Conservation (phyloP, 2,888 invertebrate genomes). For the Boloria euphrosyne region DNA sequence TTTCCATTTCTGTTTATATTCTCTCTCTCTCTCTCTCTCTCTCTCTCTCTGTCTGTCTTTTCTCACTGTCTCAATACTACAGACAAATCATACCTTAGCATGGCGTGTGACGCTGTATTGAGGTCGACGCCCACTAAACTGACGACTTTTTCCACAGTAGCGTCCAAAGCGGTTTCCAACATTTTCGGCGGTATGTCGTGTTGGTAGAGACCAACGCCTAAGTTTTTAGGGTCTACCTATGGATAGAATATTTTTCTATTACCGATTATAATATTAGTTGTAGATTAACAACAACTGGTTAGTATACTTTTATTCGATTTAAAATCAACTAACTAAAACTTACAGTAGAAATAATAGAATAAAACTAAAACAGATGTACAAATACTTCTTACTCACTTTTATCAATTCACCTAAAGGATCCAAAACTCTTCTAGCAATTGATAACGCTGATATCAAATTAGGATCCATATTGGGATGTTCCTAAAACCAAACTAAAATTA, state of each 20-base stretch:
- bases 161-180: conserved; percentile 87
- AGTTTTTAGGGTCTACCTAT: conserved; percentile 92
- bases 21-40: too few species aligned
- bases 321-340: too few species aligned
- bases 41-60: too few species aligned
- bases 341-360: too few species aligned
- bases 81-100: conserved; percentile 84
- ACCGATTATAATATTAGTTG: too few species aligned
- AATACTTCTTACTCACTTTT: conserved; percentile 77
- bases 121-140: conserved; percentile 96
- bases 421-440: conserved; percentile 93
- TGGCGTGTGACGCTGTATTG: conserved; percentile 91
- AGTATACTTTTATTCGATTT: too few species aligned
- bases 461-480: conserved; percentile 93
- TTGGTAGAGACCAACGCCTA: conserved; percentile 98
- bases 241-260: conserved; percentile 17
- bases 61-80: too few species aligned
- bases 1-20: too few species aligned
- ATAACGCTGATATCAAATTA: conserved; percentile 88
- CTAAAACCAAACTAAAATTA: conserved; percentile 50
- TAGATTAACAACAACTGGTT: too few species aligned
- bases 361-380: too few species aligned
- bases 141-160: conserved; percentile 94
- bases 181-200: conserved; percentile 93
- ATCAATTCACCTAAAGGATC: conserved; percentile 96